Evolutionary conservation across 2,113 vertebrate species (phyloP).

Genomic region (Cinclus cinclus): DNA sequence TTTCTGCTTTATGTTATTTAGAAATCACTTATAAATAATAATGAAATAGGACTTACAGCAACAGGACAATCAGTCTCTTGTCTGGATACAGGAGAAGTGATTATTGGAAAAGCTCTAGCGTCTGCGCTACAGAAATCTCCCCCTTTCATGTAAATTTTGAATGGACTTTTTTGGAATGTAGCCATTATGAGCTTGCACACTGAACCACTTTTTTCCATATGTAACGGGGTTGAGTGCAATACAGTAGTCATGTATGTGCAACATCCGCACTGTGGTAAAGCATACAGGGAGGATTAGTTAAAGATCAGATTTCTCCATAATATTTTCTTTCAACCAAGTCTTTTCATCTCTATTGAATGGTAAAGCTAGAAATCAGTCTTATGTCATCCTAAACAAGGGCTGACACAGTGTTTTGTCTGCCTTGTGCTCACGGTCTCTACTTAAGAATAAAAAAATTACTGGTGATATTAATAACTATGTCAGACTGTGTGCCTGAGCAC

Average conservation of each 20-base stretch:
- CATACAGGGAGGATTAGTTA: background rate
- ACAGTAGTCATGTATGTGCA: background rate
- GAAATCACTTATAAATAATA: background rate
- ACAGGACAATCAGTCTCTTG: background rate
- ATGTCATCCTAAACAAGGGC: background rate
- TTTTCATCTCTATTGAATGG: background rate
- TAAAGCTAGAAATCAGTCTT: background rate
- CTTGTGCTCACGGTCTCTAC: background rate
- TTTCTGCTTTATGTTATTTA: background rate
- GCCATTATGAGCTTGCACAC: background rate
- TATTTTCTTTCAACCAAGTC: background rate
- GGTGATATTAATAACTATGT: background rate
- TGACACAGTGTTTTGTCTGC: background rate
- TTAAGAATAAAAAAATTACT: background rate
- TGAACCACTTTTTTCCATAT: background rate
- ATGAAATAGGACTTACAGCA: background rate
- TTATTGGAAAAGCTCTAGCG: background rate
- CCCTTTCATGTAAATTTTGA: background rate
- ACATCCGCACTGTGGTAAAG: background rate
- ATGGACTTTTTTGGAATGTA: background rate
- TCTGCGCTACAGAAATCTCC: background rate
- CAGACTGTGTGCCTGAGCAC: background rate
- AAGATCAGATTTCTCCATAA: background rate
- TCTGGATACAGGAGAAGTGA: background rate
- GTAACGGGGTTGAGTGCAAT: background rate